Base-by-base conservation (phyloP, 2,113 vertebrate species). In the Alethe castanea region DNA sequence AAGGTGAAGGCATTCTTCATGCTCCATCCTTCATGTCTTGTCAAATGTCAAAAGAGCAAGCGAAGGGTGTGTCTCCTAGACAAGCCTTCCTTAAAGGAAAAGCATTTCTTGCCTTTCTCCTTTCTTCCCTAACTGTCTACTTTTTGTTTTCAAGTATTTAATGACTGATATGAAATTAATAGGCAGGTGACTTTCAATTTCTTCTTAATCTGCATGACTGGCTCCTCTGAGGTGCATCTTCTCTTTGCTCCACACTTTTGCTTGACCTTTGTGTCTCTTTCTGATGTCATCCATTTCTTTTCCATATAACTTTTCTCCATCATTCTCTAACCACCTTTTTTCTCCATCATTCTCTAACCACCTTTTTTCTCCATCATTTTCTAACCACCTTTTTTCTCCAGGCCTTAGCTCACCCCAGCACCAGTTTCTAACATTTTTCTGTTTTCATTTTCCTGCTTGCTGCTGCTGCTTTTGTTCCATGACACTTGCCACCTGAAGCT, bases 401-500 rank as follows among this genome's bases (percentile, higher is more conserved):
- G 90, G 40, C 69, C 42, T 88, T 45, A 71, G 48, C 66, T 92
- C 52, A 93, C 66, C 20, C 33, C 60, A 54, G 11, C 57, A 69
- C 7, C 76, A 73, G 9, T 67, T 65, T 81, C 71, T 97, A 95
- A 95, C 80, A 56, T 4, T 80, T 96, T 67, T 93, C 72, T 93
- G 65, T 96, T 97, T 88, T 88, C 73, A 81, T 95, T 92, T 96
- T 90, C 81, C 52, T 81, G 77, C 94, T 88, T 94, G 90, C 92
- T 96, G 82, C 84, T 64, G 73, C 86, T 92, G 71, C 88, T 74
- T 52, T 52, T 92, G 69, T 90, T 24, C 95, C 95, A 70, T 85
- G 94, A 91, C 78, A 52, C 91, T 90, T 96, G 86, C 86, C 93
- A 65, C 97, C 98, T 94, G 92, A 98, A 95, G 97, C 91, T 97